Evolutionary conservation across 2,797 vertebrate species (phyloP).

Genomic region (Galagoides demidoff): DNA sequence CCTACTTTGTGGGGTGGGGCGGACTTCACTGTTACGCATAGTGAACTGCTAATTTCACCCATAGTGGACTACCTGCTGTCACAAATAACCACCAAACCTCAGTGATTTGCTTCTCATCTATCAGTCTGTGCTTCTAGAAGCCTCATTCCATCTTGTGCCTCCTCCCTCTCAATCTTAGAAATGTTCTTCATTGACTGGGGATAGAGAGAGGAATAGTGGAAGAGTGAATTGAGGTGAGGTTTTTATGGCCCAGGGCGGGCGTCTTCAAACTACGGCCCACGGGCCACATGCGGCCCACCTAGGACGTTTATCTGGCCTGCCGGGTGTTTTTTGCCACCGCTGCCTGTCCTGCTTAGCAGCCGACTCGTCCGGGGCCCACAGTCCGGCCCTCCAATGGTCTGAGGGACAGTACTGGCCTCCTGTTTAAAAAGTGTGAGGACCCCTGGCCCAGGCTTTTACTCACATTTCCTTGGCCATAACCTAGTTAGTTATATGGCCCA

Average conservation of each 20-base stretch:
- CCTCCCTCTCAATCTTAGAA: background rate
- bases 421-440: no score
- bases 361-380: no score
- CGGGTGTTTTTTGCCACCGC: no score
- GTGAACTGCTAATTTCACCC: background rate
- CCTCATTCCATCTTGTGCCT: background rate
- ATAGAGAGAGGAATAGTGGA: background rate
- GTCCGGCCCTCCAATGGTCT: no score
- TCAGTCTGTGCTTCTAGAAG: background rate
- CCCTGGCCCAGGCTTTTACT: background rate
- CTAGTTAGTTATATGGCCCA: background rate
- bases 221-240: background rate
- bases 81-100: background rate
- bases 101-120: background rate
- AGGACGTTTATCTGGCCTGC: no score
- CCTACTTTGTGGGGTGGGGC: background rate
- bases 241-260: background rate
- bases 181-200: background rate
- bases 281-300: no score
- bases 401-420: no score
- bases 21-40: background rate
- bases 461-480: background rate
- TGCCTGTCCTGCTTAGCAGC: no score
- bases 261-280: no score
- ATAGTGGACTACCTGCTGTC: background rate